Percentiles rank a stretch among this genome's conserved stretches.
Evolutionary conservation across 2,797 vertebrate species (phyloP).

Genomic region (Prionace glauca): DNA sequence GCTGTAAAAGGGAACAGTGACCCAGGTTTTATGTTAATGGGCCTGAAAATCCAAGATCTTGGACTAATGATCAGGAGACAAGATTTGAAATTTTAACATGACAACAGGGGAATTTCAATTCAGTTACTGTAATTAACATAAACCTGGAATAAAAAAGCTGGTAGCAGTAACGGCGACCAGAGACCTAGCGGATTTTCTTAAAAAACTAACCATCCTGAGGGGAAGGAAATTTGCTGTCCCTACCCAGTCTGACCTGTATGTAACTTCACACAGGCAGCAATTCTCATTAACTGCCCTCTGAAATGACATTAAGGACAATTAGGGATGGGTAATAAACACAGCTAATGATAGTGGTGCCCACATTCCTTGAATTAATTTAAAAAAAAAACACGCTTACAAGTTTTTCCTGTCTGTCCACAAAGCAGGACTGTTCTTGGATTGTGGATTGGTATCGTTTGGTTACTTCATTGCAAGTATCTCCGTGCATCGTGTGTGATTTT

Average conservation of each 20-base stretch:
- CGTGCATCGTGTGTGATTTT: no score
- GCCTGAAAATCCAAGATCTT: neutral
- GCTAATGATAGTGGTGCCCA: neutral
- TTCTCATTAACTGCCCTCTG: neutral
- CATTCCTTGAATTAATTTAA: neutral
- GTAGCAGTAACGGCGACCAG: neutral
- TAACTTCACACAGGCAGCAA: neutral
- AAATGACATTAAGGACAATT: neutral
- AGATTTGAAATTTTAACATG: neutral
- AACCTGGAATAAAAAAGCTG: neutral
- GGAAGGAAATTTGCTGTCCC: neutral
- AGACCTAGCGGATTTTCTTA: neutral
- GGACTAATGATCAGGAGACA: neutral
- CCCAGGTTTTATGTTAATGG: no score
- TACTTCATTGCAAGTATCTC: no score
- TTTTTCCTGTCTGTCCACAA: neutral
- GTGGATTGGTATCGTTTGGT: neutral
- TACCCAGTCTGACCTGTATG: neutral
- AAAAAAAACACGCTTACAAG: neutral
- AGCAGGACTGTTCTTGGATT: neutral
- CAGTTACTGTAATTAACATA: neutral
- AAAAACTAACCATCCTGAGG: neutral
- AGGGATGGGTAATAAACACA: neutral
- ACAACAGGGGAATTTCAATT: neutral
- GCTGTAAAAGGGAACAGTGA: no score